These are phyloP conservation scores for Machimus rusticus DNA, from an alignment of 2,888 invertebrate species.

Conservation along the genomic window DNA sequence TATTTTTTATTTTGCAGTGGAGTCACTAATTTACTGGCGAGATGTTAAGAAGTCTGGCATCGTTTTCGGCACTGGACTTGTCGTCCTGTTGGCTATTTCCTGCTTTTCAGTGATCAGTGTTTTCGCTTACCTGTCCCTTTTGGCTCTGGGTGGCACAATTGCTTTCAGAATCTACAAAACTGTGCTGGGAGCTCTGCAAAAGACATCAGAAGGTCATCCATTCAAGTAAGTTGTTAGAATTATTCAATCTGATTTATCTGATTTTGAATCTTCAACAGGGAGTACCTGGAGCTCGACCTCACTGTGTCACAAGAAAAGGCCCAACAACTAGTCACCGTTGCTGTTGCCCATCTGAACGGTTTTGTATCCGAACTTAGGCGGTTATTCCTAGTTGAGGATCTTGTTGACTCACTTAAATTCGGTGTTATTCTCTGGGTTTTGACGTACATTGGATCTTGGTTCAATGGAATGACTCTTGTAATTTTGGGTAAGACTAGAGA, in stretches of 20 bases:
- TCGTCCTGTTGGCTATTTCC: slow-evolving; percentile 90
- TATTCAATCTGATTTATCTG: neutral
- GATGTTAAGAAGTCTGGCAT: slow-evolving; percentile 93
- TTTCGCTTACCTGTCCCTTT: slow-evolving; percentile 88
- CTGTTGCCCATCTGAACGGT: slow-evolving; percentile 87
- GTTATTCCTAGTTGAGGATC: slow-evolving; percentile 95
- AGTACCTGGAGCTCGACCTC: slow-evolving; percentile 86
- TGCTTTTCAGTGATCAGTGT: slow-evolving; percentile 96
- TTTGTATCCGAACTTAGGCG: slow-evolving; percentile 83
- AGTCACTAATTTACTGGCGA: slow-evolving; percentile 97
- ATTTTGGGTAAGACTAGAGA: slow-evolving; percentile 78
- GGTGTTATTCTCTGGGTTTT: slow-evolving; percentile 94
- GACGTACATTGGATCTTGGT: slow-evolving; percentile 98
- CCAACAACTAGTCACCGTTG: slow-evolving; percentile 84
- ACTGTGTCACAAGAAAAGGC: slow-evolving; percentile 90
- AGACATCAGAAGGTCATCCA: slow-evolving; percentile 95
- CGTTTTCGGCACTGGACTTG: slow-evolving; percentile 89
- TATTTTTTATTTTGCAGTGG: slow-evolving; percentile 70
- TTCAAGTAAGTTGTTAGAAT: slow-evolving; percentile 81
- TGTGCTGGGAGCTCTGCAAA: slow-evolving; percentile 93
- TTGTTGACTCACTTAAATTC: slow-evolving; percentile 95
- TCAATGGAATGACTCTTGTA: slow-evolving; percentile 98
- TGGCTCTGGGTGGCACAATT: slow-evolving; percentile 85
- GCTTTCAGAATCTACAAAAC: slow-evolving; percentile 96
- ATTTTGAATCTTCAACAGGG: slow-evolving; percentile 64